Conservation (phyloP, 2,113 vertebrate genomes). For the Telmatochromis bifrenatus region DNA sequence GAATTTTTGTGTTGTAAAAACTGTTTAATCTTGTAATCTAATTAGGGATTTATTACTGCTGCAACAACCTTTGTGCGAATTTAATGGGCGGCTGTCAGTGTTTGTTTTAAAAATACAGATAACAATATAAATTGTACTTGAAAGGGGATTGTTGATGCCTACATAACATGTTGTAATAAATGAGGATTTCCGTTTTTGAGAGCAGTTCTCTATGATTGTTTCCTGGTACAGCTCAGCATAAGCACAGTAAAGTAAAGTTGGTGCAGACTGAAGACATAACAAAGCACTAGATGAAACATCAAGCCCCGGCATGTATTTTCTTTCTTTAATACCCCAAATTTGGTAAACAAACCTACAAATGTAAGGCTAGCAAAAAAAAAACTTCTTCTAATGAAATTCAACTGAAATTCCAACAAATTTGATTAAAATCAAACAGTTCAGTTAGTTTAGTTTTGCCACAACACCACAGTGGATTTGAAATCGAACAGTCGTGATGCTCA, state of each 20-base stretch:
- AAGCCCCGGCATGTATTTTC: not conserved
- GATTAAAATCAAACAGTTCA: not conserved
- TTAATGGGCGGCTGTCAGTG: not conserved
- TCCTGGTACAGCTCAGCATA: not conserved
- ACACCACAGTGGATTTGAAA: not conserved
- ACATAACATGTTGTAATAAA: not conserved
- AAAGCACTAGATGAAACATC: not conserved
- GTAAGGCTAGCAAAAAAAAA: not conserved
- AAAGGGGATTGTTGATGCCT: not conserved
- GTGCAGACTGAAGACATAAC: not conserved
- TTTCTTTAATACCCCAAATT: not conserved
- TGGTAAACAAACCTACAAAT: not conserved
- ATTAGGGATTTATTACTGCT: not conserved
- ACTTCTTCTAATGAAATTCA: not conserved
- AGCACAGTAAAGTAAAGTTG: not conserved
- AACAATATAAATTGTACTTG: not conserved
- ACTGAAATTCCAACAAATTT: not conserved
- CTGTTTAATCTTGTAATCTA: not conserved
- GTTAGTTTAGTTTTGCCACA: not conserved
- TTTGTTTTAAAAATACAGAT: not conserved
- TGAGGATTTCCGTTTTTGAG: not conserved
- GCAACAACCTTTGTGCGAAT: not conserved
- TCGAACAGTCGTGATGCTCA: not conserved
- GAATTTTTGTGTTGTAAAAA: not conserved
- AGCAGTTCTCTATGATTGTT: not conserved